Evolutionary conservation across 1,140 invertebrate species (phyloP).

Genomic region (Drosophila erecta): DNA sequence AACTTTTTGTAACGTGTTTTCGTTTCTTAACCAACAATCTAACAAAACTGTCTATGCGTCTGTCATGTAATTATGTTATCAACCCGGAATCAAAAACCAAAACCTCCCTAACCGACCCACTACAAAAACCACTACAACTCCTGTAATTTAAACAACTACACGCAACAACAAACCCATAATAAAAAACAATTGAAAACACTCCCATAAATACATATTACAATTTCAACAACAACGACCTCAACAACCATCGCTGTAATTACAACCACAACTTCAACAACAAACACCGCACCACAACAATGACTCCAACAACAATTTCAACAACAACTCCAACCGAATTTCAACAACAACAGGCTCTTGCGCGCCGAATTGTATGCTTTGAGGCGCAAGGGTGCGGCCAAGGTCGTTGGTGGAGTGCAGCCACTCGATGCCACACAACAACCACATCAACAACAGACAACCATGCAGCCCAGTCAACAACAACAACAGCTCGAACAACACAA

Average conservation of each 20-base stretch:
- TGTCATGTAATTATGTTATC: slow-evolving; percentile 63
- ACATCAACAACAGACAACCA: slow-evolving; percentile 50
- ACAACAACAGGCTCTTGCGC: slow-evolving; percentile 87
- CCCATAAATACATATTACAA: slow-evolving; percentile 4
- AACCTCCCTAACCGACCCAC: slow-evolving; percentile 18
- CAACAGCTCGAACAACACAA: slow-evolving; percentile 70
- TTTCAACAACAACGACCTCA: neutral
- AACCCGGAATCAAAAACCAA: slow-evolving; percentile 18
- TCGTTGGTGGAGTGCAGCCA: slow-evolving; percentile 71
- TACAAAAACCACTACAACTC: slow-evolving; percentile 24
- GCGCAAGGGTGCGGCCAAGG: slow-evolving; percentile 86
- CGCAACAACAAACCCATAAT: slow-evolving; percentile 4
- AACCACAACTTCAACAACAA: neutral
- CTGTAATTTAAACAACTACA: slow-evolving; percentile 11
- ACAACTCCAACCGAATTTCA: slow-evolving; percentile 19
- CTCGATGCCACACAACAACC: slow-evolving; percentile 71
- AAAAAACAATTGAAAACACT: neutral
- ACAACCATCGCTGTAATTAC: neutral
- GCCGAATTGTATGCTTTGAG: slow-evolving; percentile 87
- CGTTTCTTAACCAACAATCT: slow-evolving; percentile 58
- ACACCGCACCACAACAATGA: slow-evolving; percentile 5
- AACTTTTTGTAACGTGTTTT: slow-evolving; percentile 68
- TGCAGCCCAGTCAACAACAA: slow-evolving; percentile 61
- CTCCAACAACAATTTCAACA: slow-evolving; percentile 6
- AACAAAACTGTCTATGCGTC: slow-evolving; percentile 53